phyloP scores from a whole-genome alignment of 2,113 vertebrate species.

The Oreotrochilus melanogaster region DNA sequence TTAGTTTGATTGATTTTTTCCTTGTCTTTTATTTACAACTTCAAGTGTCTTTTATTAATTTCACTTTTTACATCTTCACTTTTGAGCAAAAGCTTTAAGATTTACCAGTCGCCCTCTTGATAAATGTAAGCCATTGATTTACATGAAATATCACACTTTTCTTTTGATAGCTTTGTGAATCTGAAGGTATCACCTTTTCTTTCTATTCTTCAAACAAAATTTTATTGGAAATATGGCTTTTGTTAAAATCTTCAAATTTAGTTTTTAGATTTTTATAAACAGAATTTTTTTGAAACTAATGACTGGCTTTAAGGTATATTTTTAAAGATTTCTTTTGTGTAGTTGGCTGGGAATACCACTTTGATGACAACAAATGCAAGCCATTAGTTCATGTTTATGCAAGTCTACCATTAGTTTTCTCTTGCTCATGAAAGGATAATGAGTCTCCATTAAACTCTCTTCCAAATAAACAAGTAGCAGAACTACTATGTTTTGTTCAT shows the following conservation, averaged over 20 bases:
- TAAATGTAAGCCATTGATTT: background rate
- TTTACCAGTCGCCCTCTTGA: fast-evolving
- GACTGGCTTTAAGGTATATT: background rate
- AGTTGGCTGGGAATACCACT: background rate
- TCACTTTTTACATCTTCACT: background rate
- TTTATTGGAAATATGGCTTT: background rate
- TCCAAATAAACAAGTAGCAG: background rate
- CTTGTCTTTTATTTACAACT: background rate
- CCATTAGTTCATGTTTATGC: background rate
- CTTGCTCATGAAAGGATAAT: background rate
- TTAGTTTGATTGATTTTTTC: too few relatives aligned
- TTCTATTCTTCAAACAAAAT: background rate
- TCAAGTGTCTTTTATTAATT: background rate
- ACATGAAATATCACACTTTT: background rate
- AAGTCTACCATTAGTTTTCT: background rate
- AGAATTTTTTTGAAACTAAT: background rate
- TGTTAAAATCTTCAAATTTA: background rate
- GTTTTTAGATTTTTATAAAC: background rate
- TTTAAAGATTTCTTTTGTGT: background rate
- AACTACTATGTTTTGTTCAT: background rate
- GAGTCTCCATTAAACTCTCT: background rate
- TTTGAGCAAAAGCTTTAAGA: background rate
- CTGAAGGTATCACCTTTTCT: background rate
- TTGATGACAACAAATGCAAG: background rate
- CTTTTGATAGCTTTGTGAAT: background rate